Evolutionary conservation across 2,888 invertebrate genomes (phyloP).

Genomic region (Eledona agricola): DNA sequence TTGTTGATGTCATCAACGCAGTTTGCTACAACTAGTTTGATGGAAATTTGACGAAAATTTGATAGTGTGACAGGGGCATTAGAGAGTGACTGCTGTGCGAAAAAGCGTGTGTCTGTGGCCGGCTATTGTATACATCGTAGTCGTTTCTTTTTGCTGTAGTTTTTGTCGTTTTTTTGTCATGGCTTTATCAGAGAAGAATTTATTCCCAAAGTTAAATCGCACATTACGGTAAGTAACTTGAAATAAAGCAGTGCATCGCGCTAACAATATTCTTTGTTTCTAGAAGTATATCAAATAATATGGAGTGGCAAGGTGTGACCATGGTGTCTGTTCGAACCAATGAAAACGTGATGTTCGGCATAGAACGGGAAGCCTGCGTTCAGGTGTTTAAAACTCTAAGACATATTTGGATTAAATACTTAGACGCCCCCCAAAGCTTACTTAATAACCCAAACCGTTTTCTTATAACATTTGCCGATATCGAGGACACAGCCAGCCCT

Average conservation of each 20-base stretch:
- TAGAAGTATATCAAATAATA: neutral
- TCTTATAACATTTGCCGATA: neutral
- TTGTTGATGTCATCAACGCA: too few relatives aligned
- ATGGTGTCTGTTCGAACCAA: constrained; percentile 3
- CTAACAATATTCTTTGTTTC: constrained; percentile 9
- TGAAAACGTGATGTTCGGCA: neutral
- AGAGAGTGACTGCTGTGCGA: too few relatives aligned
- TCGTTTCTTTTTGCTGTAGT: too few relatives aligned
- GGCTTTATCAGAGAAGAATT: too few relatives aligned
- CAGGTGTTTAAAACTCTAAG: neutral
- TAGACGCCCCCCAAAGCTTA: constrained; percentile 1
- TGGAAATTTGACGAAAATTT: too few relatives aligned
- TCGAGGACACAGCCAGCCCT: constrained; percentile 2
- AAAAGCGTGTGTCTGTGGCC: too few relatives aligned
- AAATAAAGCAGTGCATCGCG: constrained; percentile 1
- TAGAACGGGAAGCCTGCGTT: neutral
- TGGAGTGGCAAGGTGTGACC: neutral
- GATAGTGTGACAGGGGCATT: too few relatives aligned
- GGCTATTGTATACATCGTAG: too few relatives aligned
- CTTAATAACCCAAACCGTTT: neutral
- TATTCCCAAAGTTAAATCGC: neutral
- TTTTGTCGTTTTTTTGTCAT: too few relatives aligned
- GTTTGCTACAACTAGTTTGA: too few relatives aligned
- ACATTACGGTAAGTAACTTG: constrained; percentile 1
- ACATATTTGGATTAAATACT: neutral